Base-by-base conservation (phyloP, 2,113 vertebrate species). In the Sardina pilchardus region DNA sequence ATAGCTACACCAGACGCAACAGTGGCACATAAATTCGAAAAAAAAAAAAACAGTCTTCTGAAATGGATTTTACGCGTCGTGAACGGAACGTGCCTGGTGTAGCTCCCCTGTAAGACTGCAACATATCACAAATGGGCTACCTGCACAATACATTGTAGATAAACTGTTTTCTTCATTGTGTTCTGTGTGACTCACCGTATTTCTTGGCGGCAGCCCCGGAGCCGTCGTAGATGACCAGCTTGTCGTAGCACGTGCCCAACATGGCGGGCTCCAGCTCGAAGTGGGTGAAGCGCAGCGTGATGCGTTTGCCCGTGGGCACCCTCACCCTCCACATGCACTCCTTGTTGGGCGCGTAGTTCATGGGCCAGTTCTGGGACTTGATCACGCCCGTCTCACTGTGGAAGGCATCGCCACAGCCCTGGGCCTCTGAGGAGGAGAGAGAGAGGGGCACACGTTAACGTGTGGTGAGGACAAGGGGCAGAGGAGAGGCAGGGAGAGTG, bases 321-420 rank as follows among this genome's bases (percentile, higher is more conserved):
- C 83, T 85, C 10, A 95, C 89, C 67, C 84, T 93, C 96, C 95
- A 96, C 92, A 95, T 89, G 88, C 95, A 96, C 88, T 93, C 89
- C 1, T 84, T 56, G 89, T 94, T 94, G 9, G 91, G 89, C 24
- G 92, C 90, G 91, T 96, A 95, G 89, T 94, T 94, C 91, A 90
- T 89, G 1, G 95, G 96, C 94, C 94, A 96, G 86, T 94, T 92
- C 30, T 90, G 89, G 81, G 94, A 95, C 84, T 92, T 94, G 26
- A 96, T 94, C 26, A 96, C 88, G 9, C 95, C 95, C 0, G 26
- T 91, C 85, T 91, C 88, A 80, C 93, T 90, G 44, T 75, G 88
- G 43, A 91, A 94, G 26, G 89, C 89, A 19, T 93, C 85, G 24
- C 94, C 94, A 87, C 96, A 96, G 17, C 93, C 93, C 85, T 94